phyloP scores from a whole-genome alignment of 2,888 invertebrate genomes.

The Eugnorisma glareosa region DNA sequence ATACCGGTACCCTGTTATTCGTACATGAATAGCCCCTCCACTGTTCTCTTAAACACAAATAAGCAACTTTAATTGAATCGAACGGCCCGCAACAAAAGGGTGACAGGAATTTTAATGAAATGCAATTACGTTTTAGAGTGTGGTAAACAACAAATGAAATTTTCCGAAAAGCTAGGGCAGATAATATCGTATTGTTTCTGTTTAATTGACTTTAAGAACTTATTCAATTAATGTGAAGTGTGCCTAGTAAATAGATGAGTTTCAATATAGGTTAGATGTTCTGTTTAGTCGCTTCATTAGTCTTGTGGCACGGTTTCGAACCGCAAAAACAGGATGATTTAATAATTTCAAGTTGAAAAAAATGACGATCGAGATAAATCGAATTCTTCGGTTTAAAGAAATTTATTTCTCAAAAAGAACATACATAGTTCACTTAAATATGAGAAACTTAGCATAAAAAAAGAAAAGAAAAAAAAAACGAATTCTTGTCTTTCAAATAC shows the following conservation, averaged over 20 bases:
- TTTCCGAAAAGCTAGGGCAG: conserved; percentile 54
- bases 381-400: too few relatives aligned
- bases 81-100: conserved; percentile 78
- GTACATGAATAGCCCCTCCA: conserved; percentile 60
- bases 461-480: too few relatives aligned
- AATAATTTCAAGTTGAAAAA: conserved; percentile 11
- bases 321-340: neutral
- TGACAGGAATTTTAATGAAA: conserved; percentile 83
- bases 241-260: conserved; percentile 2
- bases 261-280: conserved; percentile 18
- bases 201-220: conserved; percentile 51
- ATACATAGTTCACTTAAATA: too few relatives aligned
- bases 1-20: conserved; percentile 66
- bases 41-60: conserved; percentile 79
- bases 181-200: conserved; percentile 50
- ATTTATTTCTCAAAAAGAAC: too few relatives aligned
- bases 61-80: conserved; percentile 87
- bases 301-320: conserved; percentile 2
- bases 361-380: conserved; percentile 4
- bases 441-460: too few relatives aligned
- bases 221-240: conserved; percentile 34
- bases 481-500: conserved; percentile 6
- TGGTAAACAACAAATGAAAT: conserved; percentile 64
- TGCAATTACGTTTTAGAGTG: conserved; percentile 73
- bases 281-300: conserved; percentile 17